Conservation (phyloP, 2,888 invertebrate species). For the Lycophotia porphyrea region DNA sequence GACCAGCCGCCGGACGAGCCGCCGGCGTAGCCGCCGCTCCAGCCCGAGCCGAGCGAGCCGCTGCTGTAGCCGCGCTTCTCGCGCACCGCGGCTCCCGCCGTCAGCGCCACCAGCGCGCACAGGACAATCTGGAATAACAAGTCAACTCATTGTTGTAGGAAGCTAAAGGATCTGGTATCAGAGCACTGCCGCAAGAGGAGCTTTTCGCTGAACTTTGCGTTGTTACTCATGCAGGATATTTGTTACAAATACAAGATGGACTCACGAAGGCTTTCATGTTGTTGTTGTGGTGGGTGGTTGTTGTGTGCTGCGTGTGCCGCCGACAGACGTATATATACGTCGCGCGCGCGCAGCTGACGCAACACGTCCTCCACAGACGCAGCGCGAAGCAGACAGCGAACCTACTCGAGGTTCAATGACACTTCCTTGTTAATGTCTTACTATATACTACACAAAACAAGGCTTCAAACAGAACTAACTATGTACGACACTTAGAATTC, state of each 20-base stretch:
- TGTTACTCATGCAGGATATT: neutral
- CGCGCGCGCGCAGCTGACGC: conserved; percentile 11
- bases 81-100: conserved; percentile 51
- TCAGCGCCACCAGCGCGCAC: conserved; percentile 47
- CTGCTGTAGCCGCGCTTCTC: conserved; percentile 60
- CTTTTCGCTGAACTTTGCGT: neutral
- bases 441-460: neutral
- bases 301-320: conserved; percentile 32
- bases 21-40: conserved; percentile 17
- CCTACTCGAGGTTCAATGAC: neutral
- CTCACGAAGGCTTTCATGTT: conserved; percentile 64
- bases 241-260: conserved; percentile 6
- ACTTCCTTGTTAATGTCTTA: neutral
- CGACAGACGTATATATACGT: conserved; percentile 36
- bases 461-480: neutral
- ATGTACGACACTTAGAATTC: neutral
- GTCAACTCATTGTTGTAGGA: neutral
- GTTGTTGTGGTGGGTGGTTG: conserved; percentile 34
- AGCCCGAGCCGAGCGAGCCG: conserved; percentile 40
- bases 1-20: conserved; percentile 33
- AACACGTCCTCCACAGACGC: conserved; percentile 23
- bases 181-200: neutral
- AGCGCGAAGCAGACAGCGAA: neutral
- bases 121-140: conserved; percentile 45
- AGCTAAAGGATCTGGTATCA: neutral